These are phyloP conservation scores for Eustalomyia histrio DNA, from an alignment of 2,888 invertebrate species.

Conservation along the genomic window DNA sequence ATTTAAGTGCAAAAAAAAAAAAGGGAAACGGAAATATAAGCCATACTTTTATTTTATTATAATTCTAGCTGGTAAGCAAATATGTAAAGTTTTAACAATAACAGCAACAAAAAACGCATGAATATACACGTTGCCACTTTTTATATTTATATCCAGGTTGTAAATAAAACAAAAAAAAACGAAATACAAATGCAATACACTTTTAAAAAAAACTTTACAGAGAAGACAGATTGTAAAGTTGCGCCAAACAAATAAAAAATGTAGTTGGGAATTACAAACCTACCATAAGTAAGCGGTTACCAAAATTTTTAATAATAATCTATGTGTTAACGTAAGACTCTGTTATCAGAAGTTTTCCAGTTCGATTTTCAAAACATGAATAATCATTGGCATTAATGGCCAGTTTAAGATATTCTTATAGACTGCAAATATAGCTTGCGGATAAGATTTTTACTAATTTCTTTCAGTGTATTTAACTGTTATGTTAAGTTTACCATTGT, in stretches of 20 bases:
- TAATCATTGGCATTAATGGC: too few species aligned
- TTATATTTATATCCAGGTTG: constrained; percentile 39
- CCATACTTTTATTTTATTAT: constrained; percentile 61
- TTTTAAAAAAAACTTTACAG: background rate
- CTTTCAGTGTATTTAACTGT: constrained; percentile 30
- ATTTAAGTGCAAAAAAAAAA: constrained; percentile 47
- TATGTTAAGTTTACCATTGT: constrained; percentile 46
- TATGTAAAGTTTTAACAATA: constrained; percentile 35
- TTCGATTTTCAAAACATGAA: too few species aligned
- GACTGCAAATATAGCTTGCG: too few species aligned
- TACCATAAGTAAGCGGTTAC: too few species aligned
- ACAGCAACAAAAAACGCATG: constrained; percentile 28
- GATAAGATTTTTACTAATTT: too few species aligned
- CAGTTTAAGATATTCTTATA: too few species aligned
- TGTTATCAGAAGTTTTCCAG: too few species aligned
- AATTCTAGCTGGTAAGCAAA: constrained; percentile 58
- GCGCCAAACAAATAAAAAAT: too few species aligned
- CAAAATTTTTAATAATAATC: too few species aligned
- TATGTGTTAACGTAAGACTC: too few species aligned
- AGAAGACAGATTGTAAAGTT: background rate
- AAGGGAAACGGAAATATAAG: constrained; percentile 57
- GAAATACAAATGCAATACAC: background rate
- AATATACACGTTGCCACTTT: constrained; percentile 38
- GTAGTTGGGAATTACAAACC: too few species aligned
- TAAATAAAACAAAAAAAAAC: background rate